Base-by-base conservation (phyloP, 2,113 vertebrate genomes). In the Athene noctua region DNA sequence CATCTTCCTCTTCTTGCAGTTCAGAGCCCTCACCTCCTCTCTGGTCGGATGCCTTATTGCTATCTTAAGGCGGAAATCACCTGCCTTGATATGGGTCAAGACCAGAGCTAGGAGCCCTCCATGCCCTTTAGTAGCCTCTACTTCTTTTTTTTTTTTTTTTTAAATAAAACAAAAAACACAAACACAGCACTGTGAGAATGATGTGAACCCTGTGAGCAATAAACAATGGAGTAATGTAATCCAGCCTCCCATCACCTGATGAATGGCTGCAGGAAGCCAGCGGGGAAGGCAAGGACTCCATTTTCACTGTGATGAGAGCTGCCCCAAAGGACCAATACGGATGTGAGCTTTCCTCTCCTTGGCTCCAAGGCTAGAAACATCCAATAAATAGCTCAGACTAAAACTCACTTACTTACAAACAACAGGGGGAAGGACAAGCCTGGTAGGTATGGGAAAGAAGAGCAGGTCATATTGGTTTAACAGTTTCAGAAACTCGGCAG, bases 331-430 rank as follows among this genome's bases (percentile, higher is more conserved):
- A 92, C 79, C 49, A 0, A 82, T 92, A 87, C 0, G 14, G 74
- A 93, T 81, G 88, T 93, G 71, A 96, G 90, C 78, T 94, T 97
- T 81, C 75, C 68, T 96, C 23, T 95, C 52, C 62, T 78, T 91
- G 80, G 89, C 92, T 97, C 91, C 92, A 89, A 78, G 81, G 88
- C 79, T 96, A 55, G 72, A 95, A 55, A 52, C 80, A 88, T 91
- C 70, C 87, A 96, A 88, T 94, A 96, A 96, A 96, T 96, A 95
- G 77, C 94, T 86, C 88, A 80, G 83, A 68, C 75, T 86, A 88
- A 92, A 95, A 54, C 91, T 94, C 80, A 91, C 80, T 91, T 5
- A 80, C 74, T 94, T 71, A 74, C 58, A 83, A 83, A 74, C 62
- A 49, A 18, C 8, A 3, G 32, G 51, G 79, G 82, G 49, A 95